A percentile compares a stretch with the other conserved stretches of the same genome.
Conservation (phyloP, 1,140 invertebrate genomes). For the Scaptodrosophila lebanonensis region DNA sequence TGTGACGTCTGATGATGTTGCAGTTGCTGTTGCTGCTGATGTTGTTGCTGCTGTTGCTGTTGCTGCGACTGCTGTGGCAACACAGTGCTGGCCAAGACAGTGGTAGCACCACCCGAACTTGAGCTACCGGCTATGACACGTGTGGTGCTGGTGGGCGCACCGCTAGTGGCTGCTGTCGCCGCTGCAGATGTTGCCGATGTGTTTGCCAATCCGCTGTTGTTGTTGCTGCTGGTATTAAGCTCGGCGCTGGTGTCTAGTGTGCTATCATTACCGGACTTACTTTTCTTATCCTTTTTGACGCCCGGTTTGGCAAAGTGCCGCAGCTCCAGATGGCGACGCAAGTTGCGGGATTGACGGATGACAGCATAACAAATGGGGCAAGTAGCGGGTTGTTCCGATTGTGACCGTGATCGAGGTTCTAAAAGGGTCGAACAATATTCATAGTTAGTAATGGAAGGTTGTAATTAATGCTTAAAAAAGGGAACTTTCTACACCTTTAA, state of each 20-base stretch:
- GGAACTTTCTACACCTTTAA: no score
- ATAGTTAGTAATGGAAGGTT: no score
- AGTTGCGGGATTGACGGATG: constrained; percentile 80
- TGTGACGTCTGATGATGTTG: constrained; percentile 20
- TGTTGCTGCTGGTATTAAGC: constrained; percentile 52
- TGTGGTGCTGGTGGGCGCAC: constrained; percentile 21
- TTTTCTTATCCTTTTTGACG: constrained; percentile 77
- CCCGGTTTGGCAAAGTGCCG: constrained; percentile 77
- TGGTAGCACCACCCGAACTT: constrained; percentile 28
- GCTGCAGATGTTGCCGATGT: constrained; percentile 19
- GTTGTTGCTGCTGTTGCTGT: constrained; percentile 34
- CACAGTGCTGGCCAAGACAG: constrained; percentile 51
- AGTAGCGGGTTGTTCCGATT: constrained; percentile 81
- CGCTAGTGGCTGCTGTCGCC: constrained; percentile 21
- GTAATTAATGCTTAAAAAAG: no score
- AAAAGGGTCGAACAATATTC: no score
- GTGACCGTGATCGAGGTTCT: constrained; percentile 79
- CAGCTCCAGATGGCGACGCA: constrained; percentile 79
- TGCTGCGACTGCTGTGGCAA: constrained; percentile 55
- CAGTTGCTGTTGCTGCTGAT: constrained; percentile 15
- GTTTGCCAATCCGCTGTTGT: constrained; percentile 44
- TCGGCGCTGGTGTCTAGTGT: constrained; percentile 50
- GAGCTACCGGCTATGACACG: constrained; percentile 48
- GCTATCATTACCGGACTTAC: constrained; percentile 72
- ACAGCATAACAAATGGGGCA: constrained; percentile 81